Evolutionary conservation across 2,888 invertebrate genomes (phyloP), one percentile per base, ranked within the genome.

Genomic region (Anoplius nigerrimus): DNA sequence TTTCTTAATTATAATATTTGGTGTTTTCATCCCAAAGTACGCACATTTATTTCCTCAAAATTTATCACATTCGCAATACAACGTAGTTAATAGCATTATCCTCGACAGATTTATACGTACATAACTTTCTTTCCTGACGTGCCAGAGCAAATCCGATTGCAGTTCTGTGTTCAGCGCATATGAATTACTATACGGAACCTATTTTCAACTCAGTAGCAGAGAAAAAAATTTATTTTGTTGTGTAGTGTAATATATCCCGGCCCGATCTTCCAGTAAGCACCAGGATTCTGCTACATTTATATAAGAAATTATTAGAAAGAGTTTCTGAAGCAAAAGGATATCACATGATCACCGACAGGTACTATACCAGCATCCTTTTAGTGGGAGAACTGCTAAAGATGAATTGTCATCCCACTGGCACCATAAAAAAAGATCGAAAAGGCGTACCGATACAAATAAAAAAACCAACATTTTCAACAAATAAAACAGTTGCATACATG

Each of bases 241-340:
- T n/a, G n/a, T n/a, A n/a, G n/a, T n/a, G n/a, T n/a, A 45, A 56
- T 60, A 52, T 79, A 13, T 42, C 67, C 11, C 54, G 70, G 27
- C 74, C 76, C 1, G 73, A 78, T 55, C 56, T 80, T 18, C 71
- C 74, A 13, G 59, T 79, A 18, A 71, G 51, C 24, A 64, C 73
- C 11, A 72, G 77, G 64, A 79, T 78, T 65, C 64, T 69, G 11
- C 18, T 79, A 43, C 58, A 73, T 60, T 45, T 62, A 66, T 45
- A 71, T 58, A 16, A 78, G 24, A 65, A 62, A 13, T 62, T 76
- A 59, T 53, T 71, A 51, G 65, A 71, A 4, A 45, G 34, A 43
- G 55, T 70, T 54, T 75, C 79, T 59, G 63, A 59, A 51, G 73
- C 72, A 60, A 45, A 74, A 59, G 76, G 75, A 62, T 77, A 78